A percentile compares a stretch with the other conserved stretches of the same genome.
Evolutionary conservation across 2,113 vertebrate species (phyloP).

Genomic region (Salvator merianae): DNA sequence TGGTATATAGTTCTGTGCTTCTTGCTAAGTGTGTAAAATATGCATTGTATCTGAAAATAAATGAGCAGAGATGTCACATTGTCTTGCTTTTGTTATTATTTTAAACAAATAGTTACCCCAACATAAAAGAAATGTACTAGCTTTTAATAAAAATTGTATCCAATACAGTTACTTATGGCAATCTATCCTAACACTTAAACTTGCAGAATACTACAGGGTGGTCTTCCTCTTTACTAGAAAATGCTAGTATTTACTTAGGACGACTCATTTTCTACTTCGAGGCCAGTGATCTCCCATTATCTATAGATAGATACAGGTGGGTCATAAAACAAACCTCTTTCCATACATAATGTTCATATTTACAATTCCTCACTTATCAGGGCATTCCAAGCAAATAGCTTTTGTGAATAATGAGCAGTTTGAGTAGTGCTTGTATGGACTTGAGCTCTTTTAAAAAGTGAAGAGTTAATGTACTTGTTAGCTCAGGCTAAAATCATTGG

Average conservation of each 20-base stretch:
- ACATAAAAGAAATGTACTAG: background rate
- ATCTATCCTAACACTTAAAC: background rate
- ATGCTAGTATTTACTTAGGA: background rate
- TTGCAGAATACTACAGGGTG: background rate
- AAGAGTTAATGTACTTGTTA: background rate
- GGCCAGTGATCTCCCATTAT: constrained; percentile 2
- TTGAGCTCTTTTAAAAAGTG: background rate
- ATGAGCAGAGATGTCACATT: background rate
- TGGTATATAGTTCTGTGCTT: background rate
- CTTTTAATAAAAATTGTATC: background rate
- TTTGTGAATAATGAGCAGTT: constrained; percentile 48
- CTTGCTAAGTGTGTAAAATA: background rate
- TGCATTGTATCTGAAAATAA: background rate
- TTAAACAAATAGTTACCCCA: background rate
- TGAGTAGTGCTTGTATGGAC: background rate
- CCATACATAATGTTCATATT: constrained; percentile 62
- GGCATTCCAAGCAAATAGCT: constrained; percentile 49
- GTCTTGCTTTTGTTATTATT: background rate
- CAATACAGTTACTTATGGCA: background rate
- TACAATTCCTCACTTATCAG: constrained; percentile 57
- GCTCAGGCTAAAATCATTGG: constrained; percentile 1
- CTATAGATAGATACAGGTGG: constrained; percentile 43
- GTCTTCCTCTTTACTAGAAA: background rate
- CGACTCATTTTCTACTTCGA: background rate
- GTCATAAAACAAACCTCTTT: constrained; percentile 57